Evolutionary conservation across 1,140 invertebrate species (phyloP).

Genomic region (Leptoteleia sp.): DNA sequence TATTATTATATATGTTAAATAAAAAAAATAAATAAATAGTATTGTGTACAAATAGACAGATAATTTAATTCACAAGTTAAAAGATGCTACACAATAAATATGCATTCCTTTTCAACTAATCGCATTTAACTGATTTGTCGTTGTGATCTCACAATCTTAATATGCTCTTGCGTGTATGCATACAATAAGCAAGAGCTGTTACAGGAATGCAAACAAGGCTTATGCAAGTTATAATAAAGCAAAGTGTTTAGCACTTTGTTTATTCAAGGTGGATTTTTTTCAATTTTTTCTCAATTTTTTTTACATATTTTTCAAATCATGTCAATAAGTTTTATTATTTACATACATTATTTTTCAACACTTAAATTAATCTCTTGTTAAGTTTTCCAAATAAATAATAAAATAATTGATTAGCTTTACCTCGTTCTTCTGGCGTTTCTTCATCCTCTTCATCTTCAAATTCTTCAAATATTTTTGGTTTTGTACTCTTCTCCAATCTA

Average conservation of each 20-base stretch:
- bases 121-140: conserved; percentile 33
- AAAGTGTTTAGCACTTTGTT: conserved; percentile 44
- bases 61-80: too few relatives aligned
- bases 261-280: too few relatives aligned
- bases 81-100: too few relatives aligned
- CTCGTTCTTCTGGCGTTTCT: conserved; percentile 84
- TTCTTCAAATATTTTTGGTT: conserved; percentile 83
- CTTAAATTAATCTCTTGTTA: too few relatives aligned
- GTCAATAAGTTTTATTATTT: conserved; percentile 5
- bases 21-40: too few relatives aligned
- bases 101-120: too few relatives aligned
- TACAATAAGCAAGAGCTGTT: conserved; percentile 27
- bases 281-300: too few relatives aligned
- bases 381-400: too few relatives aligned
- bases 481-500: conserved; percentile 82
- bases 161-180: conserved; percentile 1
- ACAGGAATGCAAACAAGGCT: conserved; percentile 41
- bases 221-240: conserved; percentile 42
- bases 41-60: too few relatives aligned
- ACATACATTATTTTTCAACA: background rate
- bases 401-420: too few relatives aligned
- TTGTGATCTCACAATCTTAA: conserved; percentile 8
- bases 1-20: too few relatives aligned
- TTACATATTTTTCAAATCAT: conserved; percentile 13
- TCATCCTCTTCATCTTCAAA: conserved; percentile 85